Evolutionary conservation across 2,797 vertebrate species (phyloP).

Genomic region (Anisognathus igniventris): DNA sequence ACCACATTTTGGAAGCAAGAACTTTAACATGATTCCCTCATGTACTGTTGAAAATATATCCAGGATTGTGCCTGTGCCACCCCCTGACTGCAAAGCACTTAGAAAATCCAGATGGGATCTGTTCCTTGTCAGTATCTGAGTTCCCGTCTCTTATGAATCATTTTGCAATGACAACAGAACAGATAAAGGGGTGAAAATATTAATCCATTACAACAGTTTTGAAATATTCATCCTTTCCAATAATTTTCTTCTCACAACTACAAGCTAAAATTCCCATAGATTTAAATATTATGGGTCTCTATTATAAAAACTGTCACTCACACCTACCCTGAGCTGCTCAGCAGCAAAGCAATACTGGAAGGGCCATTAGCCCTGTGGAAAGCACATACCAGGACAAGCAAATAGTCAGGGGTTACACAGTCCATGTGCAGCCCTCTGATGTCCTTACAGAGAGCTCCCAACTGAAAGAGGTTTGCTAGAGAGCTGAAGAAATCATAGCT

Average conservation of each 20-base stretch:
- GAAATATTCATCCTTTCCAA: not conserved
- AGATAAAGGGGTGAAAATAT: not conserved
- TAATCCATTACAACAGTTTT: not conserved
- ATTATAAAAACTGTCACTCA: not conserved
- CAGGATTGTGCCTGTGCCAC: not conserved
- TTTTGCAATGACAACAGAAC: not conserved
- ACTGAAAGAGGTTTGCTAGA: not conserved
- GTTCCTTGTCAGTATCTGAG: not conserved
- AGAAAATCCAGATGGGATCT: not conserved
- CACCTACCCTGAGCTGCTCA: not conserved
- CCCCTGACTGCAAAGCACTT: not conserved
- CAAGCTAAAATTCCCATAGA: not conserved
- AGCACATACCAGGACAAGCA: not conserved
- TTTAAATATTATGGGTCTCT: not conserved
- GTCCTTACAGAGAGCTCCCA: not conserved
- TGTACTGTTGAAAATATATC: not conserved
- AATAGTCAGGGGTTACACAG: accelerated
- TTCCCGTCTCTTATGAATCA: not conserved
- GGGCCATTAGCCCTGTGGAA: too few relatives aligned
- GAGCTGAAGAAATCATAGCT: not conserved
- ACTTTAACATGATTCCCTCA: not conserved
- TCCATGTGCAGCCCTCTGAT: not conserved
- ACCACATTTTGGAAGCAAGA: not conserved
- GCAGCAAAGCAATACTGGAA: not conserved
- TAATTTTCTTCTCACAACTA: not conserved